Evolutionary conservation across 2,797 vertebrate genomes (phyloP), one percentile per base, ranked within the genome.

Genomic region (Urosaurus nigricauda): DNA sequence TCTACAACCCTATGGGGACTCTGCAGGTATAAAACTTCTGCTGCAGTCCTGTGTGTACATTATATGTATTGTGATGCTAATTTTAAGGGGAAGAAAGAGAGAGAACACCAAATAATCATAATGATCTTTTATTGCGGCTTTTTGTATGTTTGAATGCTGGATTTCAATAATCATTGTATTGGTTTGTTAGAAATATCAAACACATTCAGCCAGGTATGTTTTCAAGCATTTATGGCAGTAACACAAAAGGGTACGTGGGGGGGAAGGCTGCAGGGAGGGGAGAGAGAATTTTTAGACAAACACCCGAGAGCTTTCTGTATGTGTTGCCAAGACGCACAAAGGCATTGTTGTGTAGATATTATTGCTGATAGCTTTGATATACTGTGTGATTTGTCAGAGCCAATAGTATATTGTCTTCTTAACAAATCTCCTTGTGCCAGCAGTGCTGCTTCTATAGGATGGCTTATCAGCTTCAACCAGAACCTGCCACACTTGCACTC

Each of bases 381-480:
- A 97, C 95, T 94, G 93, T 94, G 86, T 85, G 90, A 95, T 94
- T 96, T 95, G 94, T 95, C 51, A 93, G 94, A 97, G 97, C 97
- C 97, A 96, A 96, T 97, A 89, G 97, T 96, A 98, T 98, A 98
- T 98, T 98, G 98, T 98, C 97, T 98, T 97, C 96, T 93, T 96
- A 96, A 97, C 96, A 98, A 98, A 99, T 98, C 97, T 98, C 97
- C 97, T 97, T 96, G 96, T 97, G 97, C 97, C 97, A 97, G 98
- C 96, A 95, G 95, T 96, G 95, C 94, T 94, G 96, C 93, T 96
- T 97, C 97, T 96, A 95, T 96, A 96, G 96, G 93, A 95, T 89
- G 93, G 96, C 98, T 98, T 99, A 99, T 99, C 98, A 98, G 98
- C 97, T 96, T 94, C 94, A 92, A 94, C 97, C 98, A 98, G 98